phyloP scores from a whole-genome alignment of 2,113 vertebrate species.

The Petromus typicus region DNA sequence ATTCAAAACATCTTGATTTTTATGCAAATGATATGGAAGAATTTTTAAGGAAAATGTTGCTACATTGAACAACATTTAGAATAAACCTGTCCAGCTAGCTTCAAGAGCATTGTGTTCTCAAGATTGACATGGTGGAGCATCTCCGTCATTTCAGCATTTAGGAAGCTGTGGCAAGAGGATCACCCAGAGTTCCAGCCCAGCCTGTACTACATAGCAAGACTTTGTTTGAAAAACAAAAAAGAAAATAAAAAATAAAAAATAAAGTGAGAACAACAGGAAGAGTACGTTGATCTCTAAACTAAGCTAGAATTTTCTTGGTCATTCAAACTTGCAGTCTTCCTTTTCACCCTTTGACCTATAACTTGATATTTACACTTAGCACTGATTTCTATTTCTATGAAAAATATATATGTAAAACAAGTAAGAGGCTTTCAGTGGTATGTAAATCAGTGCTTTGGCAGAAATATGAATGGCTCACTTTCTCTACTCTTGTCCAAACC shows the following conservation, averaged over 20 bases:
- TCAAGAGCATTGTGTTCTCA: not conserved
- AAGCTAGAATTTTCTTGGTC: conserved; percentile 55
- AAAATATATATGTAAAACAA: conserved; percentile 55
- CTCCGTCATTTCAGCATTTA: not conserved
- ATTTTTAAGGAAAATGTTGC: not conserved
- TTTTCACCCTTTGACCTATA: conserved; percentile 9
- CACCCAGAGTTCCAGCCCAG: not conserved
- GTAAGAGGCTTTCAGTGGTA: conserved; percentile 41
- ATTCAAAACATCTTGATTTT: not conserved
- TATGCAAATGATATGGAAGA: not conserved
- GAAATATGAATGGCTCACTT: conserved; percentile 77
- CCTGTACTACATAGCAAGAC: not conserved
- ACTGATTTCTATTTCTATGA: conserved; percentile 26
- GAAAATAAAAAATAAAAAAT: no score
- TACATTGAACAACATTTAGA: not conserved
- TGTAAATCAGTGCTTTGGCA: conserved; percentile 73
- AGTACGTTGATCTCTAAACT: not conserved
- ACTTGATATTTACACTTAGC: conserved; percentile 43
- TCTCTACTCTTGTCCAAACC: conserved; percentile 73
- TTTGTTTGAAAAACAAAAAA: not conserved
- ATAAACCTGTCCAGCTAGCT: not conserved
- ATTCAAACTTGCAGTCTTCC: not conserved
- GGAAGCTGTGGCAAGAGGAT: not conserved
- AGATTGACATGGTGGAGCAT: not conserved
- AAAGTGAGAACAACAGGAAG: not conserved